These are phyloP conservation scores for Drosophila nasuta DNA, from an alignment of 1,140 invertebrate genomes.

Conservation along the genomic window DNA sequence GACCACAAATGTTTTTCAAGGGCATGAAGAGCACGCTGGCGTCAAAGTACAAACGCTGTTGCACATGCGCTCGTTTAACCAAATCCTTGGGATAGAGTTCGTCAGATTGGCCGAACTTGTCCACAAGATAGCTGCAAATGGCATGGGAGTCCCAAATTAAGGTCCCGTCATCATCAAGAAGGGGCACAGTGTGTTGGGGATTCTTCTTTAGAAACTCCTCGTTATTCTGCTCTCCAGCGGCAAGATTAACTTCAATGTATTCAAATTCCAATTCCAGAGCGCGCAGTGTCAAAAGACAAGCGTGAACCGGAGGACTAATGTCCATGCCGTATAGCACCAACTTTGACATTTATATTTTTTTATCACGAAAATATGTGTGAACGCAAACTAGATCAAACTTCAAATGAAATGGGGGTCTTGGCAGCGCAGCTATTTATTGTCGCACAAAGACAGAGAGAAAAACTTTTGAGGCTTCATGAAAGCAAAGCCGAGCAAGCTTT, in stretches of 20 bases:
- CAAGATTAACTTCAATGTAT: conserved; percentile 86
- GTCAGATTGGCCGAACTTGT: conserved; percentile 86
- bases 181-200: conserved; percentile 84
- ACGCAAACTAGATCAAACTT: conserved; percentile 11
- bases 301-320: conserved; percentile 85
- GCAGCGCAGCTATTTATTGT: conserved; percentile 13
- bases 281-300: conserved; percentile 84
- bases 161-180: conserved; percentile 69
- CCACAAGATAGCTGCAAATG: conserved; percentile 86
- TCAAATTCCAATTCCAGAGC: conserved; percentile 85
- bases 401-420: conserved; percentile 24
- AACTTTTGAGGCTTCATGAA: conserved; percentile 43
- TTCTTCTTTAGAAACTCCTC: conserved; percentile 87
- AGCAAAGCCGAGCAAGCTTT: conserved; percentile 31
- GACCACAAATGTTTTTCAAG: conserved; percentile 57
- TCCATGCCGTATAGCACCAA: conserved; percentile 67
- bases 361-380: neutral
- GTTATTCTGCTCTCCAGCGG: conserved; percentile 87
- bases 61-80: conserved; percentile 85
- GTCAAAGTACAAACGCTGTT: conserved; percentile 87
- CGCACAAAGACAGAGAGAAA: neutral
- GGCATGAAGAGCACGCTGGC: conserved; percentile 86
- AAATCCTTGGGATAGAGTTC: conserved; percentile 87
- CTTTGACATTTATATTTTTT: conserved; percentile 49
- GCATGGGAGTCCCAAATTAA: conserved; percentile 82